Evolutionary conservation across 2,113 vertebrate species (phyloP), one percentile per base, ranked within the genome.

Genomic region (Ochotona curzoniae): DNA sequence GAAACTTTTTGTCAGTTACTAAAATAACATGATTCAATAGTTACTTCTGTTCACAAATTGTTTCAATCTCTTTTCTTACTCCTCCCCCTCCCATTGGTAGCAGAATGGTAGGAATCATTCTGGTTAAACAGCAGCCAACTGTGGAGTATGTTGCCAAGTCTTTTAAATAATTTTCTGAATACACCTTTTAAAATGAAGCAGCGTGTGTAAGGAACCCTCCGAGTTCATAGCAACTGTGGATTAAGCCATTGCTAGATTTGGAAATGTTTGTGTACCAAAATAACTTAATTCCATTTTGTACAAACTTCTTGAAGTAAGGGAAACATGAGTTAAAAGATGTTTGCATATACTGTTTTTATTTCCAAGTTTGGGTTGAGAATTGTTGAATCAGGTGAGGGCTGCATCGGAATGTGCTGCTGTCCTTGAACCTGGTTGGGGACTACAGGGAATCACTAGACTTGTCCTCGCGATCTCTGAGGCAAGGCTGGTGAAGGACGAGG

Each of bases 301-400:
- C 54, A 57, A 44, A 57, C 54, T 57, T 57, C 18, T 57, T 57
- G 54, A 57, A 57, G 71, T 88, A 83, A 63, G 8, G 8, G 54
- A 18, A 57, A 71, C 78, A 57, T 47, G 26, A 57, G 13, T 74
- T 28, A 73, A 28, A 14, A 71, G 30, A 28, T 71, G 9, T 76
- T 91, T 76, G 30, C 38, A 83, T 32, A 18, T 83, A 57, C 28
- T 3, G 64, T 79, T 76, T 90, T 87, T 81, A 25, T 87, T 71
- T 83, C 23, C 32, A 64, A 26, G 28, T 88, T 64, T 71, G 38
- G 38, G 38, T 44, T 44, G 38, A 44, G 38, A 44, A 44, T 44
- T 44, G 38, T 44, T 83, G 71, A 71, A 61, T 91, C 18, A 26
- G 25, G 81, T 80, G 9, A 8, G 23, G 26, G 47, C 63, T 83